These are phyloP conservation scores for Pygmarrhopalites habei DNA, from an alignment of 1,140 invertebrate species.

Conservation along the genomic window DNA sequence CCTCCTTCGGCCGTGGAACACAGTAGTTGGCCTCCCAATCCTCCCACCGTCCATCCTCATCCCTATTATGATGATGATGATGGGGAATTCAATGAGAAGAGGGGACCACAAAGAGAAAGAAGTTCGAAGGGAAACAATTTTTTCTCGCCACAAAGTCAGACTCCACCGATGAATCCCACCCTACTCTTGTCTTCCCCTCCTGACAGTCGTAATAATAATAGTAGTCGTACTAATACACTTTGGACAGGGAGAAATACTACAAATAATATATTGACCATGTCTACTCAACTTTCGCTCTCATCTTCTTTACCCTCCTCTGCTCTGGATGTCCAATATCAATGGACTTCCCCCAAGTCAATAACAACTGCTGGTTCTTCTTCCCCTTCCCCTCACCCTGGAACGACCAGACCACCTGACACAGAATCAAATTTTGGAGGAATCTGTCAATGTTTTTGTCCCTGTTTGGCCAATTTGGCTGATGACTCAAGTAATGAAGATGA, in stretches of 20 bases:
- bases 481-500: no score
- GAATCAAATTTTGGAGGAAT: slow-evolving; percentile 35
- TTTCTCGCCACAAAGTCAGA: no score
- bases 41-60: no score
- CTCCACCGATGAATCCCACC: no score
- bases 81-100: no score
- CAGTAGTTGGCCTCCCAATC: no score
- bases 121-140: no score
- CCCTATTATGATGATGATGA: no score
- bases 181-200: no score
- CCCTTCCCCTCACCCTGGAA: slow-evolving; percentile 30
- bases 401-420: slow-evolving; percentile 23
- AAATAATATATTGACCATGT: background rate
- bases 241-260: background rate
- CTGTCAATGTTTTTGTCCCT: slow-evolving; percentile 66
- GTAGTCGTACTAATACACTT: background rate
- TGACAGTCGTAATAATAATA: no score
- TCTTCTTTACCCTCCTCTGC: background rate
- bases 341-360: background rate
- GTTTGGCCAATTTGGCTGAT: slow-evolving; percentile 42
- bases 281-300: background rate
- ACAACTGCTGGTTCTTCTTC: slow-evolving; percentile 23
- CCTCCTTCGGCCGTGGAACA: no score
- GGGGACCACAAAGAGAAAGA: background rate
- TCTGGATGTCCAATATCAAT: background rate